phyloP scores from a whole-genome alignment of 2,797 vertebrate genomes.

The Erpetoichthys calabaricus region DNA sequence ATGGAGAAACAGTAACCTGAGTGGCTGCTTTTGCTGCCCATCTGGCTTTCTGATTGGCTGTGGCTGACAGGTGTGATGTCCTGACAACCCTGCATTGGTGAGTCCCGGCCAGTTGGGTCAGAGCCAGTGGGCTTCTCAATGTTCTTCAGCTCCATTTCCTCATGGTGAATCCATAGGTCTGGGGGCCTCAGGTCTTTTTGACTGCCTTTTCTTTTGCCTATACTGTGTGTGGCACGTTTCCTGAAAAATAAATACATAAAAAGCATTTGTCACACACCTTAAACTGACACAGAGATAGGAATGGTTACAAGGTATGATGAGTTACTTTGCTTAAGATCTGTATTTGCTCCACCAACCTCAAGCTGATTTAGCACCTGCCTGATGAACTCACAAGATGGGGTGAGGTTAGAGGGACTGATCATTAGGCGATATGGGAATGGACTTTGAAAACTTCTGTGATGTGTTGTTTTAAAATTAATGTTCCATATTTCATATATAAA shows the following conservation, averaged over 20 bases:
- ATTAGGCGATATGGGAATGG: too few relatives aligned
- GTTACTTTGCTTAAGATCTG: not conserved
- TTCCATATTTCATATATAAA: too few relatives aligned
- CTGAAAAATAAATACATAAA: conserved; percentile 29
- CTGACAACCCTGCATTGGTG: conserved; percentile 72
- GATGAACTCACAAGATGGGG: too few relatives aligned
- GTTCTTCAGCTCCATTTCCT: conserved; percentile 95
- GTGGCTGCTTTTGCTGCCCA: conserved; percentile 81
- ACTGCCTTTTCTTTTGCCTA: conserved; percentile 77
- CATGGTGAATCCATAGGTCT: conserved; percentile 91
- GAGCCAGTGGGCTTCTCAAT: conserved; percentile 65
- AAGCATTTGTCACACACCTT: too few relatives aligned
- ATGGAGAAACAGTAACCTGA: conserved; percentile 45
- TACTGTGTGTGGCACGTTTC: conserved; percentile 76
- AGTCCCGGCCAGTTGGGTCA: conserved; percentile 54
- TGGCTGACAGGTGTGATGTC: conserved; percentile 76
- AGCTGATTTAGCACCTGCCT: too few relatives aligned
- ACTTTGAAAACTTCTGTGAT: too few relatives aligned
- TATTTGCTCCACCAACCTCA: too few relatives aligned
- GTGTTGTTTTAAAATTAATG: too few relatives aligned
- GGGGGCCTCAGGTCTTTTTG: conserved; percentile 87
- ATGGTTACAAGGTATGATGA: not conserved
- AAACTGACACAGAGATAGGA: too few relatives aligned
- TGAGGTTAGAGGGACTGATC: too few relatives aligned
- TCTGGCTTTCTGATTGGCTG: conserved; percentile 81